phyloP scores from a whole-genome alignment of 2,113 vertebrate genomes.

The Pterocles gutturalis region DNA sequence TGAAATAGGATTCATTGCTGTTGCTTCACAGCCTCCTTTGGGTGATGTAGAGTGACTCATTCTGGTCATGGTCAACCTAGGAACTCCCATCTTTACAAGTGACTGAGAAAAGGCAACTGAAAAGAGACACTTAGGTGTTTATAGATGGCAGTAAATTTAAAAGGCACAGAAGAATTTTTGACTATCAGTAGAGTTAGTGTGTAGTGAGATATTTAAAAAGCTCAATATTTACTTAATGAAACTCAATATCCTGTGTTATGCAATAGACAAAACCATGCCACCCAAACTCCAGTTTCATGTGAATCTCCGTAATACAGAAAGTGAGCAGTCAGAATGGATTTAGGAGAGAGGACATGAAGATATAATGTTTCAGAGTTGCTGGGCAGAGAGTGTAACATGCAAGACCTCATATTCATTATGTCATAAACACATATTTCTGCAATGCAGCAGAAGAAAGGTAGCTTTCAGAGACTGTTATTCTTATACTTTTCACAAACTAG shows the following conservation, averaged over 20 bases:
- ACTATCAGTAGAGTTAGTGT: background rate
- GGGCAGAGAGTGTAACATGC: background rate
- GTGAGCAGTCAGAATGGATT: background rate
- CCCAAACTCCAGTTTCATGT: background rate
- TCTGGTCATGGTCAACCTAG: background rate
- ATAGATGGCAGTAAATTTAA: background rate
- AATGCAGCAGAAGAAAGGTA: background rate
- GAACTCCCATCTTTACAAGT: background rate
- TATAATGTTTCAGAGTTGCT: background rate
- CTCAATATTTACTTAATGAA: background rate
- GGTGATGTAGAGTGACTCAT: background rate
- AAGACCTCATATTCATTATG: background rate
- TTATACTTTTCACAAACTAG: background rate
- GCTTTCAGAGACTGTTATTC: background rate
- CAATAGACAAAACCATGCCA: background rate
- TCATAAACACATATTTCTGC: background rate
- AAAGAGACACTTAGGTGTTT: background rate
- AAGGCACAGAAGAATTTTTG: background rate
- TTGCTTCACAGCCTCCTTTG: background rate
- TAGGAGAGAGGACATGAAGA: background rate
- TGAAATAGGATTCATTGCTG: background rate
- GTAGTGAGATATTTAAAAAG: background rate
- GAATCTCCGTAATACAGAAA: background rate
- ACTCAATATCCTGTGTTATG: background rate
- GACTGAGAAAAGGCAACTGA: background rate